Evolutionary conservation across 2,888 invertebrate species (phyloP).

Genomic region (Amphipyra tragopoginis): DNA sequence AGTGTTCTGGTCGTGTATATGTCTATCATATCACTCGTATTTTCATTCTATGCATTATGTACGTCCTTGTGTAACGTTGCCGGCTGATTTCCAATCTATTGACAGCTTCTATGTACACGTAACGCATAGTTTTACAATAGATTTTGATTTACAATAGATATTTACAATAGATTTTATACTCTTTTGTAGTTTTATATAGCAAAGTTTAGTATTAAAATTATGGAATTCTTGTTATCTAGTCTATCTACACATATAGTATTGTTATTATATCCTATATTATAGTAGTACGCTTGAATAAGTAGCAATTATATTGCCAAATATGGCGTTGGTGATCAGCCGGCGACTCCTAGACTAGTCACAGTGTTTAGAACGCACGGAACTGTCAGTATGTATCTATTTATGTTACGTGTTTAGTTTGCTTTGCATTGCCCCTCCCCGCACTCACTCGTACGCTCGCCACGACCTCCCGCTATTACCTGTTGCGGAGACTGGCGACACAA

Average conservation of each 20-base stretch:
- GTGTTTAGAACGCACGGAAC: slow-evolving; percentile 60
- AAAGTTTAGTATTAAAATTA: slow-evolving; percentile 19
- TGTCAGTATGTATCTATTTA: slow-evolving; percentile 30
- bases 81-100: slow-evolving; percentile 48
- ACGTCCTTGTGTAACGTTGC: slow-evolving; percentile 43
- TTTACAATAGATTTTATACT: slow-evolving; percentile 37
- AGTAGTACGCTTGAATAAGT: slow-evolving; percentile 45
- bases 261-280: slow-evolving; percentile 23
- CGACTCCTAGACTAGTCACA: slow-evolving; percentile 37
- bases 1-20: slow-evolving; percentile 18
- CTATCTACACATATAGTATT: slow-evolving; percentile 14
- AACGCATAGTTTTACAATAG: slow-evolving; percentile 39
- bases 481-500: neutral
- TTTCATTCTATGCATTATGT: slow-evolving; percentile 52
- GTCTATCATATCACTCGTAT: slow-evolving; percentile 37
- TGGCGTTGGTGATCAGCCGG: slow-evolving; percentile 48
- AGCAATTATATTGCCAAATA: slow-evolving; percentile 14
- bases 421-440: slow-evolving; percentile 76
- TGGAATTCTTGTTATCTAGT: slow-evolving; percentile 18
- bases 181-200: slow-evolving; percentile 37
- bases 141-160: slow-evolving; percentile 36
- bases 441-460: slow-evolving; percentile 67
- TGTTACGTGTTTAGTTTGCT: slow-evolving; percentile 76
- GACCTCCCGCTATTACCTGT: slow-evolving; percentile 34
- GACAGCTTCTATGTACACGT: slow-evolving; percentile 41